Percentiles rank a stretch among this genome's conserved stretches.
These are phyloP conservation scores for Actias luna DNA, from an alignment of 2,888 invertebrate species.

Conservation along the genomic window DNA sequence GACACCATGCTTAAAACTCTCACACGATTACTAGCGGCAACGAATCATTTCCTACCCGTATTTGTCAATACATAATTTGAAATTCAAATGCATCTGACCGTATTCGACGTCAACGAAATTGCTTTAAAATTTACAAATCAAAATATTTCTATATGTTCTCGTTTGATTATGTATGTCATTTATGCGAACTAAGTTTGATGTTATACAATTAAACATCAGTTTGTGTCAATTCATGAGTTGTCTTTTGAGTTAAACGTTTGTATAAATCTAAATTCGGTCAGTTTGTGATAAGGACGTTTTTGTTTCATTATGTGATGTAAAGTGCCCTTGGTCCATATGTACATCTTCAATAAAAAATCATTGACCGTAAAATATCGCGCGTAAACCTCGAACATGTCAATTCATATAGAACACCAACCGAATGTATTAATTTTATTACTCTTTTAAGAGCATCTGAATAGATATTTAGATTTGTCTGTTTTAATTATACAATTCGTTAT, in stretches of 20 bases:
- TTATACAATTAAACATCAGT: conserved; percentile 1
- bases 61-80: conserved; percentile 45
- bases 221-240: too few species aligned
- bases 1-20: conserved; percentile 43
- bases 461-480: not conserved
- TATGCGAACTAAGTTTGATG: too few species aligned
- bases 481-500: not conserved
- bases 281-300: conserved; percentile 21
- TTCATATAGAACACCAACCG: conserved; percentile 16
- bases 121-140: not conserved
- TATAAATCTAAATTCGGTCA: not conserved
- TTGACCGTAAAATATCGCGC: conserved; percentile 62
- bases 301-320: conserved; percentile 45
- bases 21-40: conserved; percentile 42
- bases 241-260: conserved; percentile 6
- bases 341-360: conserved; percentile 54
- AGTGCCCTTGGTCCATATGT: conserved; percentile 52
- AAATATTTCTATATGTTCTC: not conserved
- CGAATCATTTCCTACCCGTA: conserved; percentile 47
- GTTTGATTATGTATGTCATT: too few species aligned
- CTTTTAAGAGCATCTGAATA: conserved; percentile 14
- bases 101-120: conserved; percentile 18
- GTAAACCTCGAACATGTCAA: conserved; percentile 33
- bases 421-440: conserved; percentile 16
- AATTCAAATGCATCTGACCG: conserved; percentile 48